These are phyloP conservation scores for Pachydiplax longipennis DNA, from an alignment of 2,888 invertebrate genomes.

Conservation along the genomic window DNA sequence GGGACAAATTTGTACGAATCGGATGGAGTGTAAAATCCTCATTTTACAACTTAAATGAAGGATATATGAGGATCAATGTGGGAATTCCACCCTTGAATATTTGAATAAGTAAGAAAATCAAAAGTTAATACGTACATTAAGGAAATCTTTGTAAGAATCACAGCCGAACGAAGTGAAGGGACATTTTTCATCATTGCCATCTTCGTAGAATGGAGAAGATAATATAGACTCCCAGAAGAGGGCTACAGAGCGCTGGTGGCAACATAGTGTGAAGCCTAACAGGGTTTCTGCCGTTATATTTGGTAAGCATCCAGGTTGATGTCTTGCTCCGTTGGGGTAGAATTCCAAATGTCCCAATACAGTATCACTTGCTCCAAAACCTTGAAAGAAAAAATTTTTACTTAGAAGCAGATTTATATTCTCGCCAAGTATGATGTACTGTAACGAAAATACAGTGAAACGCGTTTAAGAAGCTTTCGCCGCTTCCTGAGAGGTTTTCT, in stretches of 20 bases:
- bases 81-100: not conserved
- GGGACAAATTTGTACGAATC: too few species aligned
- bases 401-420: not conserved
- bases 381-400: not conserved
- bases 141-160: not conserved
- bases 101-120: not conserved
- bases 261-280: not conserved
- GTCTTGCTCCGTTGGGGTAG: not conserved
- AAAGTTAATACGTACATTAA: not conserved
- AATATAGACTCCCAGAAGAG: conserved; percentile 53
- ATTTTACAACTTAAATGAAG: not conserved
- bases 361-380: not conserved
- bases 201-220: conserved; percentile 10
- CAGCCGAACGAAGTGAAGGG: not conserved
- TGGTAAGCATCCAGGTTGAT: conserved; percentile 55
- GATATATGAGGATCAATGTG: not conserved
- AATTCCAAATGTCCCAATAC: conserved; percentile 6
- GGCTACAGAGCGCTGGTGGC: not conserved
- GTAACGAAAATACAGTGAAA: too few species aligned
- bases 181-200: conserved; percentile 53
- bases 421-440: too few species aligned
- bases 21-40: not conserved
- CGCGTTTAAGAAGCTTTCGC: too few species aligned
- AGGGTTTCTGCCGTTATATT: not conserved
- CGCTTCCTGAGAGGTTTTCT: too few species aligned